Evolutionary conservation across 1,140 invertebrate species (phyloP).

Genomic region (Caenorhabditis remanei): DNA sequence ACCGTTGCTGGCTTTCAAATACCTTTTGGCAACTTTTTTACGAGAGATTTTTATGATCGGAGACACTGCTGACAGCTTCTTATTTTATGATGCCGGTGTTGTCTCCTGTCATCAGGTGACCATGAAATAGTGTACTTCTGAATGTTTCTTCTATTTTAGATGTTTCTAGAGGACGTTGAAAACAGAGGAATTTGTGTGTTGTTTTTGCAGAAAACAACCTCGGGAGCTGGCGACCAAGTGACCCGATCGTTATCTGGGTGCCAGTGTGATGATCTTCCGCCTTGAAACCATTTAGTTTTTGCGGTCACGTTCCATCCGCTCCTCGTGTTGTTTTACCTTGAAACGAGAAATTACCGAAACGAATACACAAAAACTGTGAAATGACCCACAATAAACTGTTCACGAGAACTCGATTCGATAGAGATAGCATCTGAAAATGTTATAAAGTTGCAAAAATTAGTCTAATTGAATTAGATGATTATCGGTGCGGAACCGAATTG

Average conservation of each 20-base stretch:
- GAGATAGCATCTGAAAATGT: slow-evolving; percentile 12
- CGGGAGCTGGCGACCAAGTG: neutral
- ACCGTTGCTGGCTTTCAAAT: neutral
- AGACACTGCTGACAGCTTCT: slow-evolving; percentile 19
- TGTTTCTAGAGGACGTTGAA: neutral
- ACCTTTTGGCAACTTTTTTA: slow-evolving; percentile 40
- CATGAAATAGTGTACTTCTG: slow-evolving; percentile 28
- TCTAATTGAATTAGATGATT: slow-evolving; percentile 33
- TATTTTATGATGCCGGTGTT: slow-evolving; percentile 31
- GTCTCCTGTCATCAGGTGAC: slow-evolving; percentile 17
- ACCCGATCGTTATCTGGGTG: slow-evolving; percentile 40
- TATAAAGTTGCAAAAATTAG: slow-evolving; percentile 40
- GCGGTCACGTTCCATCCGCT: neutral
- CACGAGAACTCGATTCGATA: neutral
- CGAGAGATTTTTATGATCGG: slow-evolving; percentile 36
- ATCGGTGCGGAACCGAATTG: slow-evolving; percentile 10
- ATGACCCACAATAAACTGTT: slow-evolving; percentile 41
- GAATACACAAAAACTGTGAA: slow-evolving; percentile 37
- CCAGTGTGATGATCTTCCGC: slow-evolving; percentile 35
- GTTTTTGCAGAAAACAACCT: neutral
- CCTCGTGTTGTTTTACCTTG: slow-evolving; percentile 36
- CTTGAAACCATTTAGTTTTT: neutral
- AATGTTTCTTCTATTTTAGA: neutral
- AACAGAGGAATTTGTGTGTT: neutral
- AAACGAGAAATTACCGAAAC: slow-evolving; percentile 5